Evolutionary conservation across 2,113 vertebrate species (phyloP).

Genomic region (Canis aureus): DNA sequence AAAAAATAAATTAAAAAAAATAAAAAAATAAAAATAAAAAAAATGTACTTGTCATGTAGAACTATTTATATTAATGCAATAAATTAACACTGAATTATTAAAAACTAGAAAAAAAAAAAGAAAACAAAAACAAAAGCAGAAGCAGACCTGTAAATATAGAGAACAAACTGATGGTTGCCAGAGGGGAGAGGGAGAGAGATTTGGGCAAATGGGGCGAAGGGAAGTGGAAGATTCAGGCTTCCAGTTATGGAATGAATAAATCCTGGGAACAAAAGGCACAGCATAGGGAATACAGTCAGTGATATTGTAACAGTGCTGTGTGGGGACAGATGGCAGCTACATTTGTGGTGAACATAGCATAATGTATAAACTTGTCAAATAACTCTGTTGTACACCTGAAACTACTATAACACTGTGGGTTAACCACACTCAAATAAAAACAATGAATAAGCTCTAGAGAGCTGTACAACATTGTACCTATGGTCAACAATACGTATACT

Average conservation of each 20-base stretch:
- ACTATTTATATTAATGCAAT: not conserved
- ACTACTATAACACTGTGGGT: not conserved
- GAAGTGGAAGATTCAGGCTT: not conserved
- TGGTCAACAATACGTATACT: not conserved
- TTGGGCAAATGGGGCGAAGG: not conserved
- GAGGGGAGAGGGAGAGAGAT: not conserved
- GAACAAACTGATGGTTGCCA: not conserved
- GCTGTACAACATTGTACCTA: not conserved
- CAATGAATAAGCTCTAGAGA: not conserved
- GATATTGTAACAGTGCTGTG: not conserved
- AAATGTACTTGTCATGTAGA: not conserved
- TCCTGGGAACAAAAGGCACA: not conserved
- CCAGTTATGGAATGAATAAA: not conserved
- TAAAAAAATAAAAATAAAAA: not conserved
- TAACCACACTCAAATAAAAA: not conserved
- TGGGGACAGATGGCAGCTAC: not conserved
- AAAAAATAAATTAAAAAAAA: no score
- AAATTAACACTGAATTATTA: conserved; percentile 28
- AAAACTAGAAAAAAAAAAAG: conserved; percentile 2
- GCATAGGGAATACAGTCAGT: not conserved
- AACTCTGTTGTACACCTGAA: not conserved
- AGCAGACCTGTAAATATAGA: not conserved
- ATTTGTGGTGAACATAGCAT: not conserved
- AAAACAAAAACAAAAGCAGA: not conserved
- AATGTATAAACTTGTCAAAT: not conserved